phyloP scores from a whole-genome alignment of 2,797 vertebrate genomes.

The Parauchenoglanis ngamensis region DNA sequence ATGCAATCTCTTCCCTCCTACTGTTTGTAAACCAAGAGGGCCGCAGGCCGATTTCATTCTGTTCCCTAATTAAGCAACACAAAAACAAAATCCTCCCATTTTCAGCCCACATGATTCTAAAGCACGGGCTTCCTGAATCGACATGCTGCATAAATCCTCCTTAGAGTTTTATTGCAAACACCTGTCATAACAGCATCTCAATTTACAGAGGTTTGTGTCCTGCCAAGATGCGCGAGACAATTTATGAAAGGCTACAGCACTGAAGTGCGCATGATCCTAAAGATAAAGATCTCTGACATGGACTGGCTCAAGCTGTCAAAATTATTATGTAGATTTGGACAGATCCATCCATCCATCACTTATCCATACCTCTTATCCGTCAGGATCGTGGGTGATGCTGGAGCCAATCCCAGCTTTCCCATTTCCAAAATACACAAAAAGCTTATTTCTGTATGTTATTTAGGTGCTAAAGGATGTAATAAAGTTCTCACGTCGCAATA shows the following conservation, averaged over 20 bases:
- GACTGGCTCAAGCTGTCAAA: constrained; percentile 4
- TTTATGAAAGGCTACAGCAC: constrained; percentile 9
- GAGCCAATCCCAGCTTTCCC: too few relatives aligned
- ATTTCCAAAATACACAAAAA: not conserved
- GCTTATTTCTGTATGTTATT: too few relatives aligned
- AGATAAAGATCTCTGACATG: constrained; percentile 8
- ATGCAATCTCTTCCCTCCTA: constrained; percentile 1
- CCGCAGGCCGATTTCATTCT: constrained; percentile 11
- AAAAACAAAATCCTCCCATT: not conserved
- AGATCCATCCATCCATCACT: not conserved
- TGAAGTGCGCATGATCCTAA: not conserved
- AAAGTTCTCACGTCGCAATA: not conserved
- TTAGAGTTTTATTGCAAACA: not conserved
- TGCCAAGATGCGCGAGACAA: constrained; percentile 19
- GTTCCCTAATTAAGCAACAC: constrained; percentile 21
- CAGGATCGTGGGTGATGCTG: too few relatives aligned
- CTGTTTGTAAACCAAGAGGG: not conserved
- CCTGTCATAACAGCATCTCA: not conserved
- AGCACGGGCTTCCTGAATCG: not conserved
- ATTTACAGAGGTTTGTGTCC: constrained; percentile 12
- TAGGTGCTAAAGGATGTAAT: not conserved
- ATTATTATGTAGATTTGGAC: constrained; percentile 15
- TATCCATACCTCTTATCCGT: too few relatives aligned
- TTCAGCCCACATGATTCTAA: not conserved
- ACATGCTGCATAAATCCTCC: constrained; percentile 7